Conservation (phyloP, 1,140 invertebrate species). For the Laupala kohalensis region DNA sequence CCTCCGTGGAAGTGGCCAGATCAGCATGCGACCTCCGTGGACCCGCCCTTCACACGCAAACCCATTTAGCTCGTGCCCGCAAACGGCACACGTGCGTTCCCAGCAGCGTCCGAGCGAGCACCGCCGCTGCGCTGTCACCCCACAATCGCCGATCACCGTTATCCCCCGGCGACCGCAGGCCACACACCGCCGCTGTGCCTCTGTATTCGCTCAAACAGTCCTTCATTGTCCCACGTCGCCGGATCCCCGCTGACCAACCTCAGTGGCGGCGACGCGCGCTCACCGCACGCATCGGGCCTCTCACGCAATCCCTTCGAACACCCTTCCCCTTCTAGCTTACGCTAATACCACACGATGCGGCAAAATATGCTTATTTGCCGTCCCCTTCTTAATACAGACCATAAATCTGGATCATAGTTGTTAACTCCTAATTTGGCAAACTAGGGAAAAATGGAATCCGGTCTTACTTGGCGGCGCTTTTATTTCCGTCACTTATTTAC, state of each 20-base stretch:
- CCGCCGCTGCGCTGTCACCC: too few relatives aligned
- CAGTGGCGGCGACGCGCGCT: neutral
- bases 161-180: neutral
- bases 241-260: too few relatives aligned
- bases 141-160: too few relatives aligned
- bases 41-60: too few relatives aligned
- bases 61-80: too few relatives aligned
- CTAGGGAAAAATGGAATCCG: neutral
- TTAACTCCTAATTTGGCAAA: neutral
- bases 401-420: neutral
- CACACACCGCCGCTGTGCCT: neutral
- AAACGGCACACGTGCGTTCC: too few relatives aligned
- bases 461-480: neutral
- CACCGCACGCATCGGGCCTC: neutral
- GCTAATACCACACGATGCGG: neutral
- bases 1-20: too few relatives aligned
- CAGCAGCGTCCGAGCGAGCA: too few relatives aligned
- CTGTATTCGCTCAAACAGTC: neutral
- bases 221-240: neutral
- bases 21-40: too few relatives aligned
- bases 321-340: neutral
- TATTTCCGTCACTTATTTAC: neutral
- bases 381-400: neutral
- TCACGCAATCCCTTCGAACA: too few relatives aligned
- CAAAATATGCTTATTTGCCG: neutral